Conservation (phyloP, 1,140 invertebrate species). For the Frieseomelitta varia region DNA sequence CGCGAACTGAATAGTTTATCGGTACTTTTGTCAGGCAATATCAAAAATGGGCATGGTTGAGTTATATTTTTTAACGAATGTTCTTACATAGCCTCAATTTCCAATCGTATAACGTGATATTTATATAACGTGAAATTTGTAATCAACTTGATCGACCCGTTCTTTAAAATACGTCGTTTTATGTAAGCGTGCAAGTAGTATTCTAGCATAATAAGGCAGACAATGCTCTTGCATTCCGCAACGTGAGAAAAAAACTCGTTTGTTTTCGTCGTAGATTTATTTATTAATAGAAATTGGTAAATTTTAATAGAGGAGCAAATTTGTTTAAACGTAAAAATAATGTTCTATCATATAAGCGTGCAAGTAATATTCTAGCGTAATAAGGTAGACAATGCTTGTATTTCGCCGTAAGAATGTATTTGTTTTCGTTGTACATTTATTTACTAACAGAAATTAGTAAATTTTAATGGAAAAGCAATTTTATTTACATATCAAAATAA, state of each 20-base stretch:
- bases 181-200: no score
- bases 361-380: neutral
- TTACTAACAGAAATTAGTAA: neutral
- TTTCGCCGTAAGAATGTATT: no score
- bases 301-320: neutral
- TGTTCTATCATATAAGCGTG: no score
- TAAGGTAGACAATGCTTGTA: neutral
- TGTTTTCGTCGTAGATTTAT: no score
- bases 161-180: neutral
- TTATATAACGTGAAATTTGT: neutral
- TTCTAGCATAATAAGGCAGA: neutral
- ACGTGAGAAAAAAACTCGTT: no score
- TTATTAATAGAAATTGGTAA: neutral
- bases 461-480: neutral
- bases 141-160: neutral
- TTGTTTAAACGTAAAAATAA: no score
- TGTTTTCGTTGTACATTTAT: no score
- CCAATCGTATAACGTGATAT: neutral
- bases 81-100: neutral
- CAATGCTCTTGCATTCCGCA: no score
- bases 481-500: no score
- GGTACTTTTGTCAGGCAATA: neutral
- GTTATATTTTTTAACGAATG: neutral
- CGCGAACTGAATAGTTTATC: neutral
- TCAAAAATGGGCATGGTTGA: neutral